Evolutionary conservation across 2,888 invertebrate species (phyloP).

Genomic region (Gonocerus acuteangulatus): DNA sequence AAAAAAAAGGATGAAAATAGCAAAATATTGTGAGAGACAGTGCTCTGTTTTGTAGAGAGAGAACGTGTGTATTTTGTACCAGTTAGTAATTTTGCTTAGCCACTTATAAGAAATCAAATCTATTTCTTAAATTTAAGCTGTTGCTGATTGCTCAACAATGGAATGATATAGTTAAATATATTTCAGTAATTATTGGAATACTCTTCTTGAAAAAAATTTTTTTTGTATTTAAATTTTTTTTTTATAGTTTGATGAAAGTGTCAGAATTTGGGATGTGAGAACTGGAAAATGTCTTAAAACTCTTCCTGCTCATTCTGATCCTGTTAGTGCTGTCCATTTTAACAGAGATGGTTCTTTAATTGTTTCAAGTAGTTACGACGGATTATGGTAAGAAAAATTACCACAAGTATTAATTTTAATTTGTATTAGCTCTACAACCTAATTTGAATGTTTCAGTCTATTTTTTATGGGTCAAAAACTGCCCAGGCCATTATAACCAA

Average conservation of each 20-base stretch:
- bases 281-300: constrained; percentile 98
- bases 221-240: background rate
- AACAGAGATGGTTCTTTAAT: constrained; percentile 97
- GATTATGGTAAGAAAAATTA: constrained; percentile 72
- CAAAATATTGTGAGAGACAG: too few species aligned
- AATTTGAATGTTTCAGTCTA: too few species aligned
- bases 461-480: too few species aligned
- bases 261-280: constrained; percentile 97
- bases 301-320: constrained; percentile 97
- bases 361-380: constrained; percentile 98
- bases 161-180: background rate
- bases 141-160: background rate
- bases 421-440: too few species aligned
- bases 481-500: too few species aligned
- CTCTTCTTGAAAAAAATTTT: too few species aligned
- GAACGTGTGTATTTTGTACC: too few species aligned
- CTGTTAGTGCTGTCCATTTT: constrained; percentile 97
- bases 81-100: too few species aligned
- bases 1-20: too few species aligned
- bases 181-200: too few species aligned
- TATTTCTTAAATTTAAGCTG: background rate
- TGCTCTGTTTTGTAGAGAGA: too few species aligned
- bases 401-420: too few species aligned
- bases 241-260: constrained; percentile 92
- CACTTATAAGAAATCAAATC: background rate